Base-by-base conservation (phyloP, 2,113 vertebrate genomes). In the Trematocara stigmaticum region DNA sequence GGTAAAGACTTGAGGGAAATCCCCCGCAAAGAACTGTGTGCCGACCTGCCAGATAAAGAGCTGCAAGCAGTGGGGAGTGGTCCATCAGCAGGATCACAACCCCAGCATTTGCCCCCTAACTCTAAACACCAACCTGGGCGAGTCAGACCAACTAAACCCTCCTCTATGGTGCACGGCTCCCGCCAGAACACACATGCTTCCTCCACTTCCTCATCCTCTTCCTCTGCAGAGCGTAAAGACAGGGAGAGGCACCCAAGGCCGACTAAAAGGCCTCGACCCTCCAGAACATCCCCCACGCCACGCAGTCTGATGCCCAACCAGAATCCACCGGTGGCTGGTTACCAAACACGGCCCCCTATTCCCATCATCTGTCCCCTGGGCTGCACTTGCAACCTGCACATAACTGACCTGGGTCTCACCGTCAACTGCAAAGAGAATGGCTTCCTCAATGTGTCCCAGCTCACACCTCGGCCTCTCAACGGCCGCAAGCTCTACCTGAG, bases 1-100 rank as follows among this genome's bases (percentile, higher is more conserved):
- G 98, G 99, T 35, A 99, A 99, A 89, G 99, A 99, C 96, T 94
- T 99, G 82, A 91, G 98, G 84, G 98, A 99, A 71, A 99, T 99
- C 91, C 97, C 97, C 56, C 97, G 98, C 57, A 97, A 97, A 16
- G 98, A 99, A 90, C 97, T 99, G 49, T 99, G 99, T 18, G 97
- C 98, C 3, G 95, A 97, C 88, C 91, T 98, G 82, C 93, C 94
- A 1, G 93, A 95, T 86, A 96, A 95, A 84, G 95, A 96, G 51
- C 82, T 92, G 5, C 95, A 95, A 92, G 96, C 96, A 0, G 98
- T 98, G 86, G 96, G 97, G 40, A 97, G 97, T 51, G 96, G 97
- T 45, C 97, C 97, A 49, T 83, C 97, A 76, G 97, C 97, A 6
- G 97, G 98, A 59, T 89, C 91, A 3, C 94, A 93, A 88, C 93